A percentile compares a stretch with the other conserved stretches of the same genome.
phyloP scores from a whole-genome alignment of 2,113 vertebrate species.

The Ameiurus melas region DNA sequence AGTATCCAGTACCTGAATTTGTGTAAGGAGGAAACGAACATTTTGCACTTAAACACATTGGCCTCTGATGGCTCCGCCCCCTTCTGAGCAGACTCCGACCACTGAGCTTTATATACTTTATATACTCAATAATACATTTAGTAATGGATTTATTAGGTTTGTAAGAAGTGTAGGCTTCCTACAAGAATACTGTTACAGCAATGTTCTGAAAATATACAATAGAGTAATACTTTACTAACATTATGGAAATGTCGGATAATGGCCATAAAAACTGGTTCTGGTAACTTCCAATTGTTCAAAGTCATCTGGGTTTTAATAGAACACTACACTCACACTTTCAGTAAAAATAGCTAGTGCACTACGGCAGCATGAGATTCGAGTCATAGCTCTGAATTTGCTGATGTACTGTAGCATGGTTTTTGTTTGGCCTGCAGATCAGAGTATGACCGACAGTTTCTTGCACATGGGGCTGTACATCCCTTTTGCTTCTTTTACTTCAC shows the following conservation, averaged over 20 bases:
- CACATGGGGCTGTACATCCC: neutral
- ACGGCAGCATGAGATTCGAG: neutral
- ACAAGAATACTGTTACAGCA: neutral
- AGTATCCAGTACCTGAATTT: neutral
- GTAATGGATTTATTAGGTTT: neutral
- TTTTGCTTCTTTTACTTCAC: constrained; percentile 10
- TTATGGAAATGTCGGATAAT: neutral
- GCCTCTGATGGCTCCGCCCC: neutral
- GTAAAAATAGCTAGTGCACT: neutral
- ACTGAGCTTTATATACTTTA: neutral
- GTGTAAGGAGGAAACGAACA: neutral
- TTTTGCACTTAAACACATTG: neutral
- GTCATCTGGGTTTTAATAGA: neutral
- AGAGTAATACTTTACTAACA: neutral
- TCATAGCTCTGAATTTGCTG: neutral
- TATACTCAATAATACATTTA: neutral
- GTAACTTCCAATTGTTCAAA: neutral
- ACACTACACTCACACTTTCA: neutral
- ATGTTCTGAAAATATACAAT: neutral
- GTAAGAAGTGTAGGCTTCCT: neutral
- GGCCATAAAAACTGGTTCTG: neutral
- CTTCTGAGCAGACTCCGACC: neutral
- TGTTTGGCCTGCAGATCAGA: neutral
- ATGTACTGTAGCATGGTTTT: constrained; percentile 25
- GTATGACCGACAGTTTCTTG: neutral